phyloP scores from a whole-genome alignment of 2,113 vertebrate species.

The Picathartes gymnocephalus region DNA sequence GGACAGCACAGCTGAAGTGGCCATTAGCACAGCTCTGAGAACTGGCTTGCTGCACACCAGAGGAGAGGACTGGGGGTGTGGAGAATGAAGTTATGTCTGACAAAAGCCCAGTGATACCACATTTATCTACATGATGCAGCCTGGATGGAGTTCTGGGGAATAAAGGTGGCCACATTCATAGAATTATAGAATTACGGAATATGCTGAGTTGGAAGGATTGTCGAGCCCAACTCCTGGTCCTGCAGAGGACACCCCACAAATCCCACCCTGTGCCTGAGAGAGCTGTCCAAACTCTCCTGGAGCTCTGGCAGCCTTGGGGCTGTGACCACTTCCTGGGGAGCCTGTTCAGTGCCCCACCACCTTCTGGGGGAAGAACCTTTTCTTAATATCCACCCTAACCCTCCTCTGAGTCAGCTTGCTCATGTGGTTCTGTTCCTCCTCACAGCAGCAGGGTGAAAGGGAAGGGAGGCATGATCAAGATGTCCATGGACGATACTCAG shows the following conservation, averaged over 20 bases:
- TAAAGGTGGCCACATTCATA: background rate
- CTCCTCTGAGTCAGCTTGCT: background rate
- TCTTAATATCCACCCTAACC: background rate
- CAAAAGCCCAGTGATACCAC: background rate
- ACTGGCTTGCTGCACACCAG: background rate
- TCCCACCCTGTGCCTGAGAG: background rate
- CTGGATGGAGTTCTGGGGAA: background rate
- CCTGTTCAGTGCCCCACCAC: background rate
- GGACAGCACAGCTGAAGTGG: background rate
- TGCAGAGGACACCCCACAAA: background rate
- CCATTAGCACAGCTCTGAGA: background rate
- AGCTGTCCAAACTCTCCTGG: accelerated
- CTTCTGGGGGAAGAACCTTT: background rate
- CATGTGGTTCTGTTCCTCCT: background rate
- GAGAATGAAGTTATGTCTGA: background rate
- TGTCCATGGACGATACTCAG: background rate
- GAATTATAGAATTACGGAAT: background rate
- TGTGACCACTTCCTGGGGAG: background rate
- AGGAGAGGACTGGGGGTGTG: background rate
- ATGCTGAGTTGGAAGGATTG: background rate
- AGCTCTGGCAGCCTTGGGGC: background rate
- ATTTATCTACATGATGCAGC: background rate
- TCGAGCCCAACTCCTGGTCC: background rate
- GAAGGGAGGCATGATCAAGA: background rate
- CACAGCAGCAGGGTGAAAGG: background rate